A percentile compares a stretch with the other conserved stretches of the same genome.
These are phyloP conservation scores for Festucalex cinctus DNA, from an alignment of 2,113 vertebrate genomes.

Conservation along the genomic window DNA sequence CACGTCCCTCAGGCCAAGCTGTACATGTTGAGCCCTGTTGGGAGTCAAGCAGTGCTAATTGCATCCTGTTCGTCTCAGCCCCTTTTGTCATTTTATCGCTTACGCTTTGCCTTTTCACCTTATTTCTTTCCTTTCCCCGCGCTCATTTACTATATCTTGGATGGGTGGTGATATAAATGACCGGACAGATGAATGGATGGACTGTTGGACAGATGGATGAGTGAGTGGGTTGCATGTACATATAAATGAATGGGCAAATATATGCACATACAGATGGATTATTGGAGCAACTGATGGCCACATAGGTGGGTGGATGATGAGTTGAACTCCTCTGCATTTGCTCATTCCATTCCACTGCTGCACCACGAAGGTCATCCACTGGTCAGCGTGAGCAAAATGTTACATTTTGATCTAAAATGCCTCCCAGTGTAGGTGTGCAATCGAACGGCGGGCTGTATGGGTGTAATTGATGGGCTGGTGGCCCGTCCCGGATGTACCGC, in stretches of 20 bases:
- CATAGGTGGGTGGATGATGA: background rate
- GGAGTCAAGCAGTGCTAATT: constrained; percentile 44
- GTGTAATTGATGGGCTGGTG: background rate
- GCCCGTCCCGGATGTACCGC: background rate
- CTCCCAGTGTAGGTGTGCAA: background rate
- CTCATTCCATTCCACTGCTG: background rate
- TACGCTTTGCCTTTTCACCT: background rate
- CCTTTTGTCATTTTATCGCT: background rate
- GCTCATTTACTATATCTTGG: background rate
- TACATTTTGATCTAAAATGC: constrained; percentile 7
- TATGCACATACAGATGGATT: background rate
- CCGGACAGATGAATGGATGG: background rate
- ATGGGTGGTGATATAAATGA: background rate
- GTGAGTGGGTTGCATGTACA: background rate
- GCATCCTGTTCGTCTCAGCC: constrained; percentile 11
- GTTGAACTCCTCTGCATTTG: background rate
- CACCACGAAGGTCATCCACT: background rate
- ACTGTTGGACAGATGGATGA: background rate
- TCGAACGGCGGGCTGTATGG: background rate
- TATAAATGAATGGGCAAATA: background rate
- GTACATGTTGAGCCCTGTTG: constrained; percentile 23
- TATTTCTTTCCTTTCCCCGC: background rate
- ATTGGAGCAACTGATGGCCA: background rate
- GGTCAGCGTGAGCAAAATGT: background rate
- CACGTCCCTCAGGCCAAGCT: constrained; percentile 22